phyloP scores from a whole-genome alignment of 1,140 invertebrate genomes.

The Zaprionus nigranus region DNA sequence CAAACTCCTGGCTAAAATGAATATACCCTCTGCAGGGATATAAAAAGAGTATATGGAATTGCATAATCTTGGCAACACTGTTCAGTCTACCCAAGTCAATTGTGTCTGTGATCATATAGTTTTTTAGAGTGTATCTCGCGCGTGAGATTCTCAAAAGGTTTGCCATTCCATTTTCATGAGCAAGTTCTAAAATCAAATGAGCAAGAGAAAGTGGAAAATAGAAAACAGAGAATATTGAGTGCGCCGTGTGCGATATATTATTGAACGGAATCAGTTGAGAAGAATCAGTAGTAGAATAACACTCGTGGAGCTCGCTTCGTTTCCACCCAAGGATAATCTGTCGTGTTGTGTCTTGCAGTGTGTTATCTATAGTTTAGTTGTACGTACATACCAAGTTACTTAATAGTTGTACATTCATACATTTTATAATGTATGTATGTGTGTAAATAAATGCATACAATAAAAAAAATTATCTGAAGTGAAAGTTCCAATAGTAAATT shows the following conservation, averaged over 20 bases:
- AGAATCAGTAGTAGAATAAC: slow-evolving; percentile 74
- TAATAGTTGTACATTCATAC: not conserved
- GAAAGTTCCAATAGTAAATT: not conserved
- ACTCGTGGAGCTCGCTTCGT: slow-evolving; percentile 76
- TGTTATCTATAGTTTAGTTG: slow-evolving; percentile 73
- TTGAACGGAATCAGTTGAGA: slow-evolving; percentile 33
- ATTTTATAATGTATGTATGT: not conserved
- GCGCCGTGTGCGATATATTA: not conserved
- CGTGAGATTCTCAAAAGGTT: too few relatives aligned
- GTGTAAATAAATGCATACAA: not conserved
- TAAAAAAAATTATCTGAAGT: too few relatives aligned
- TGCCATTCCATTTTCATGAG: too few relatives aligned
- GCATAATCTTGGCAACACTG: too few relatives aligned
- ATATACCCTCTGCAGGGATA: too few relatives aligned
- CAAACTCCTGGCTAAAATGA: too few relatives aligned
- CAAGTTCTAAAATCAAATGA: not conserved
- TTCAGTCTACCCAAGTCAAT: too few relatives aligned
- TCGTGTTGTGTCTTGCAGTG: slow-evolving; percentile 50
- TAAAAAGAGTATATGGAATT: too few relatives aligned
- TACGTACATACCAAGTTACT: slow-evolving; percentile 63
- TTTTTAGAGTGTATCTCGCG: too few relatives aligned
- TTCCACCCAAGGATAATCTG: slow-evolving; percentile 59
- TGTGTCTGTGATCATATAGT: too few relatives aligned
- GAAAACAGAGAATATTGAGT: slow-evolving; percentile 7
- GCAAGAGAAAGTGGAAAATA: not conserved